Conservation (phyloP, 1,140 invertebrate species). For the Probaryconus sp. region DNA sequence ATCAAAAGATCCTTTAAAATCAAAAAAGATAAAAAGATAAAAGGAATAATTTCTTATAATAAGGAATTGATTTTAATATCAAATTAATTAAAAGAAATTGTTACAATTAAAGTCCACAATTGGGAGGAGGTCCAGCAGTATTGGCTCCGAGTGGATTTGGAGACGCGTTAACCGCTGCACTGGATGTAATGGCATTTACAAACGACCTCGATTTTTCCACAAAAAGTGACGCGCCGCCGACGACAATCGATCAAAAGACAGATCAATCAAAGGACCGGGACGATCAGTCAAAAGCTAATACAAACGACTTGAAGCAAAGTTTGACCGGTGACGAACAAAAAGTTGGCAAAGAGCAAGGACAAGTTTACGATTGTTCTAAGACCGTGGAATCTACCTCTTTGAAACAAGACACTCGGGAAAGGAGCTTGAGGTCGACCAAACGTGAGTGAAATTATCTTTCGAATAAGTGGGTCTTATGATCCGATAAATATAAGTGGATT, state of each 20-base stretch:
- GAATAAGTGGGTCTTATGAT: constrained; percentile 33
- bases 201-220: constrained; percentile 82
- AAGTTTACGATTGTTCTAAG: constrained; percentile 39
- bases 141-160: constrained; percentile 77
- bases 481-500: constrained; percentile 15
- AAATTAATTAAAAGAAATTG: no score
- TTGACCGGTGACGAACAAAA: constrained; percentile 63
- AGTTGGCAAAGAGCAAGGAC: constrained; percentile 48
- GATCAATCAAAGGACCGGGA: constrained; percentile 70
- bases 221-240: constrained; percentile 66
- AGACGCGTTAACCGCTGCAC: constrained; percentile 84
- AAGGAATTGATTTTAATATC: no score
- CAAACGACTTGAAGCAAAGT: constrained; percentile 61
- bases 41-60: no score
- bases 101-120: no score
- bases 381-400: constrained; percentile 26
- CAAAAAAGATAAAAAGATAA: no score
- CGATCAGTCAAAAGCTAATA: constrained; percentile 76
- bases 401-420: constrained; percentile 33
- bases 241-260: constrained; percentile 58
- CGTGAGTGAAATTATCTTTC: constrained; percentile 61
- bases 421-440: constrained; percentile 29
- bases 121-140: no score
- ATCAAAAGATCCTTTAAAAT: no score
- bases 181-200: constrained; percentile 89